A percentile compares a stretch with the other conserved stretches of the same genome.
Evolutionary conservation across 2,888 invertebrate species (phyloP).

Genomic region (Stictocephala bisonia): DNA sequence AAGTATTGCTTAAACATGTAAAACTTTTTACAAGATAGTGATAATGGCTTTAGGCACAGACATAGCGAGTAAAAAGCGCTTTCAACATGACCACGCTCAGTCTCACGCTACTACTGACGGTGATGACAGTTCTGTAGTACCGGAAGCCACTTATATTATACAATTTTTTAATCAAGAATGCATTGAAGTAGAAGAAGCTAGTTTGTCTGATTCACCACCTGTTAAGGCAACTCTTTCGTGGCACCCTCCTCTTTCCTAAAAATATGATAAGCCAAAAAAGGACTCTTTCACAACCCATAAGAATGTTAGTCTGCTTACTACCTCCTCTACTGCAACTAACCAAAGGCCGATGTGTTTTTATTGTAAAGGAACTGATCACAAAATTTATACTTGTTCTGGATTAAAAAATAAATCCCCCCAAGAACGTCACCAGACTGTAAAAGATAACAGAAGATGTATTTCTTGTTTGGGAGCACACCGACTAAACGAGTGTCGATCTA

Average conservation of each 20-base stretch:
- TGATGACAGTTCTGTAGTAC: no score
- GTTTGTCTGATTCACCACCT: neutral
- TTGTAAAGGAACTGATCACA: neutral
- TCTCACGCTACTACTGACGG: no score
- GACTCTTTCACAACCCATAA: neutral
- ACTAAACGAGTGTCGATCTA: neutral
- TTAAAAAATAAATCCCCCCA: constrained; percentile 5
- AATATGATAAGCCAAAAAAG: neutral
- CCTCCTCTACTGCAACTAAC: neutral
- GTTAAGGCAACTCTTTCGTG: neutral
- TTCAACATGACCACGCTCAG: no score
- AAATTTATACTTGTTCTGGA: neutral
- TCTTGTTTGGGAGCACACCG: neutral
- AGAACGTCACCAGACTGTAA: neutral
- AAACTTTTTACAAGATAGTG: no score
- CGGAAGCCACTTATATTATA: neutral
- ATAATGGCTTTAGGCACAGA: no score
- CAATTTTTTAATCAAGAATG: constrained; percentile 1
- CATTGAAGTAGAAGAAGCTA: neutral
- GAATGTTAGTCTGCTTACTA: neutral
- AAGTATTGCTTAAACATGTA: no score
- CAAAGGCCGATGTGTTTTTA: neutral
- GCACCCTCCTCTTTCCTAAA: no score
- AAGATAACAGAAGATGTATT: neutral
- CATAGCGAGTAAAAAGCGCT: no score